Percentiles rank a stretch among this genome's conserved stretches.
Conservation (phyloP, 2,113 vertebrate genomes). For the Ceratotherium simum region DNA sequence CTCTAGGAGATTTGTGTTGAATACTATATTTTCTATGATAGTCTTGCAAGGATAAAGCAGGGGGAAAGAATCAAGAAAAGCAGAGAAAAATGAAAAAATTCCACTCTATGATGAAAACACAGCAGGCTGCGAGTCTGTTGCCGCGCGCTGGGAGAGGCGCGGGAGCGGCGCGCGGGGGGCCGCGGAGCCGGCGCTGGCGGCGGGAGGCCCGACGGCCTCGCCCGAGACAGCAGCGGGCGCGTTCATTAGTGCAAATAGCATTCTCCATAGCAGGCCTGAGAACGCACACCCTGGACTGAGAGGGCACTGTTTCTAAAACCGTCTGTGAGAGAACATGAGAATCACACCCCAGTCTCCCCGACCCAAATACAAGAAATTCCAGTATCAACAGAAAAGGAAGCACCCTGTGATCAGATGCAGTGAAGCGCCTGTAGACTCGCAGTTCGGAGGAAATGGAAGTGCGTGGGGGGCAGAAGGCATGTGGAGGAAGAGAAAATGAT, state of each 20-base stretch:
- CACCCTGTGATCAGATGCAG: background rate
- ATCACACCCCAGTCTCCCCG: background rate
- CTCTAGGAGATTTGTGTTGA: slow-evolving; percentile 56
- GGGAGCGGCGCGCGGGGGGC: no score
- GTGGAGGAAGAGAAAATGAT: slow-evolving; percentile 30
- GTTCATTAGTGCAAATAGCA: background rate
- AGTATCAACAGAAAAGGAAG: background rate
- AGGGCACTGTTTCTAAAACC: background rate
- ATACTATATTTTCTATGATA: slow-evolving; percentile 67
- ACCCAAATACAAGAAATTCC: background rate
- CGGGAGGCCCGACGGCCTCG: slow-evolving; percentile 25
- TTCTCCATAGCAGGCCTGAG: background rate
- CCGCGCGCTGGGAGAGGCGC: background rate
- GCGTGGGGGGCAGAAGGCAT: background rate
- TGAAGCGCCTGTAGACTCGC: background rate
- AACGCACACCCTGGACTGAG: rapidly evolving
- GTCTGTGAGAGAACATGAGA: background rate
- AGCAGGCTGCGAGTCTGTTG: slow-evolving; percentile 69
- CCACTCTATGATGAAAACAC: slow-evolving; percentile 64
- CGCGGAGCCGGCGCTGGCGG: background rate
- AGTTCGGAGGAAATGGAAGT: slow-evolving; percentile 1
- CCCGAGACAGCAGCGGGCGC: slow-evolving; percentile 29
- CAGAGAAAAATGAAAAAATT: slow-evolving; percentile 75
- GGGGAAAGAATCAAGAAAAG: slow-evolving; percentile 63
- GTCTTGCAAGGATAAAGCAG: slow-evolving; percentile 69